Conservation (phyloP, 37 sponge, comb jelly and placozoan species). For the Beroe forskalii region DNA sequence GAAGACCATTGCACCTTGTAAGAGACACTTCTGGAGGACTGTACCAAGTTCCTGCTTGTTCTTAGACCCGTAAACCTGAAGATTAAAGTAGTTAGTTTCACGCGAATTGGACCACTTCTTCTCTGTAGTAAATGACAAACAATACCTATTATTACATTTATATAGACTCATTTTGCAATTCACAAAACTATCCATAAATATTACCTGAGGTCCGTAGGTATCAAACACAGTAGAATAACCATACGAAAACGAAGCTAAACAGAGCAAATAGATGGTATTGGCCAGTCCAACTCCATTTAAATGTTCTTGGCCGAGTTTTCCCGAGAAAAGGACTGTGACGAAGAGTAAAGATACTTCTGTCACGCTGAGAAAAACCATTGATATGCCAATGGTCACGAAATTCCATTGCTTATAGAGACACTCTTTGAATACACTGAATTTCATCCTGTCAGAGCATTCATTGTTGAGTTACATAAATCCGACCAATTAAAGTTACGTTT, state of each 20-base stretch:
- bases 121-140: too few relatives aligned
- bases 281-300: not conserved
- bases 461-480: too few relatives aligned
- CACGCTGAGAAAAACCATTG: not conserved
- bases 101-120: too few relatives aligned
- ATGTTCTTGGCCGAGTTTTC: not conserved
- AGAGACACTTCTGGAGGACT: conserved; percentile 4
- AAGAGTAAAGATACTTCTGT: not conserved
- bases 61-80: not conserved
- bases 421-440: too few relatives aligned
- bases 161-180: not conserved
- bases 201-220: conserved; percentile 9
- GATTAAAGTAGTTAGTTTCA: too few relatives aligned
- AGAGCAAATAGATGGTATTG: not conserved
- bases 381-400: not conserved
- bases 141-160: too few relatives aligned
- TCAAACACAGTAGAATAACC: conserved; percentile 5
- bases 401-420: not conserved
- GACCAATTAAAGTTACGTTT: too few relatives aligned
- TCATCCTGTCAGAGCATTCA: too few relatives aligned
- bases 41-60: conserved; percentile 3
- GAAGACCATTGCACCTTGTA: not conserved
- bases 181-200: too few relatives aligned
- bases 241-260: not conserved
- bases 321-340: not conserved